Conservation (phyloP, 2,888 invertebrate genomes). For the Cyclophora albipunctata region DNA sequence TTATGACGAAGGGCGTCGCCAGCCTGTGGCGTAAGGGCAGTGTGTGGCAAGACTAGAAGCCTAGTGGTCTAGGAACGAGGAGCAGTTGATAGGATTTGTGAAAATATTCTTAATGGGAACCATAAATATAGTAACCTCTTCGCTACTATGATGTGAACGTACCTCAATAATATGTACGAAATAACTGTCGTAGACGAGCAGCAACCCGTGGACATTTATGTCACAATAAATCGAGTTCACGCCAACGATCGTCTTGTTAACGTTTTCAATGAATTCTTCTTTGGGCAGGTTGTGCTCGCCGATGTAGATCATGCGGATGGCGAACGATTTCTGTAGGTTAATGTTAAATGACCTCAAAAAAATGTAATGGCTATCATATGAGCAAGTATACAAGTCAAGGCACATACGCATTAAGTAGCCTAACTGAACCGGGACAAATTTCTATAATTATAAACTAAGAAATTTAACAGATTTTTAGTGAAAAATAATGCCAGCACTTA, state of each 20-base stretch:
- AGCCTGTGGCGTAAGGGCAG: no score
- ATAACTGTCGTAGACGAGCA: slow-evolving; percentile 65
- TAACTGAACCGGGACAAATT: no score
- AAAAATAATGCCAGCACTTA: slow-evolving; percentile 25
- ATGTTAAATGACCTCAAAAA: background rate
- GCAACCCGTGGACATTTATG: slow-evolving; percentile 55
- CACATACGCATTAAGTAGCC: no score
- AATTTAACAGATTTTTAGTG: no score
- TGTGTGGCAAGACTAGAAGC: no score
- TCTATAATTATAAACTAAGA: no score
- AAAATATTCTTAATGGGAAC: no score
- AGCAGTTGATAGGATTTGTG: no score
- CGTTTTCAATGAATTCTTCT: slow-evolving; percentile 44
- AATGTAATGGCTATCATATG: background rate
- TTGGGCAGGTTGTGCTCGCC: slow-evolving; percentile 56
- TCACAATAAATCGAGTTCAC: slow-evolving; percentile 62
- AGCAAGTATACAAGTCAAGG: no score
- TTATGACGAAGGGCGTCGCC: no score
- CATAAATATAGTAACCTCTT: no score
- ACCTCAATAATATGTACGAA: slow-evolving; percentile 73
- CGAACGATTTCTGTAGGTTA: slow-evolving; percentile 58
- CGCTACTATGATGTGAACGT: slow-evolving; percentile 16
- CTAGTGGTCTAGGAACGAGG: no score
- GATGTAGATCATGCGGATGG: slow-evolving; percentile 61
- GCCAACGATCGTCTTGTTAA: slow-evolving; percentile 38